Base-by-base conservation (phyloP, 2,797 vertebrate genomes). In the Coendou prehensilis region DNA sequence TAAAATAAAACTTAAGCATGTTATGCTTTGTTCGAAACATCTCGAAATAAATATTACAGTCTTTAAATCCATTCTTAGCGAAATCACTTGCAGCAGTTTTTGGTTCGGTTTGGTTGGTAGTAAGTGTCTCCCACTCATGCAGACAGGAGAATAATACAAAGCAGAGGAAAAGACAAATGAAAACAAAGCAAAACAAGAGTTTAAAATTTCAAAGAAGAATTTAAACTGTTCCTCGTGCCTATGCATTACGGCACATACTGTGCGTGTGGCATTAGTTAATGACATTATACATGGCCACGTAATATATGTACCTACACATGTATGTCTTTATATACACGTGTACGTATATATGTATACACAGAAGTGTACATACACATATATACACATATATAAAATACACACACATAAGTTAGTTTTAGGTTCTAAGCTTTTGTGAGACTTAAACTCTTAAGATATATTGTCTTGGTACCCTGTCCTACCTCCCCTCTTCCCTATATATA, bases 1-100 rank as follows among this genome's bases (percentile, higher is more conserved):
- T 20, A 89, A 75, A 92, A 73, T 89, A 96, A 95, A 93, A 92
- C 57, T 52, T 88, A 95, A 96, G 84, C 94, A 85, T 96, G 52
- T 97, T 83, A 76, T 95, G 97, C 96, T 96, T 93, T 96, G 79
- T 97, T 97, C 9, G 0, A 85, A 94, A 80, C 87, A 96, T 28
- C 11, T 84, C 82, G 95, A 67, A 91, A 73, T 97, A 95, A 96
- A 91, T 97, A 97, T 47, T 93, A 88, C n/a, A 84, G 83, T 83
- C 73, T 98, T 97, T 94, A 94, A 96, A 89, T 94, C 81, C 45
- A 50, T 91, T 97, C 79, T 95, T 97, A 75, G 83, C 95, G 91
- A 97, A 80, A 73, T 88, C 69, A 37, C 82, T 93, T 94, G n/a
- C 93, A 97, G 87, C 69, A 64, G 89, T 96, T 97, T 96, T 57